Evolutionary conservation across 2,113 vertebrate genomes (phyloP), one percentile per base, ranked within the genome.

Genomic region (Fukomys damarensis): DNA sequence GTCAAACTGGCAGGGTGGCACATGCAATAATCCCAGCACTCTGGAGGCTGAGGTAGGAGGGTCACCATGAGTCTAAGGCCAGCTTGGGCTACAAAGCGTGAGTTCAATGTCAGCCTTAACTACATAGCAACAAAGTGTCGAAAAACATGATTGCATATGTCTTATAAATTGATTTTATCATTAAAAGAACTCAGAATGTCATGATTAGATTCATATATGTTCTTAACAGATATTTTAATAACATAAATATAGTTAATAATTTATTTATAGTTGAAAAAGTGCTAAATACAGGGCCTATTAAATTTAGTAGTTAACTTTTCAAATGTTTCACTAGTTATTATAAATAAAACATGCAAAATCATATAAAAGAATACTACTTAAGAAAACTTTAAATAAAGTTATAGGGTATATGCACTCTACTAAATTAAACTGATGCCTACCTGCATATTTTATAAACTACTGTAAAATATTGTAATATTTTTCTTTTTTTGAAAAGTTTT

Each of bases 241-340:
- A 94, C 11, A 92, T 96, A 98, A 97, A 98, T 97, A n/a, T 91
- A 97, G 94, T 30, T 91, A 89, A 97, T 94, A 49, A 38, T 96
- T 97, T 80, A 17, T 41, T 96, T 94, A 63, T 97, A 97, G 97
- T n/a, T 80, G 13, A 97, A 97, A 89, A 97, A 96, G 80, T 43
- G 61, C 28, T 82, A 96, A 83, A 1, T 61, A 82, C 6, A 74
- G 30, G 84, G 35, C 35, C 89, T 96, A 76, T 38, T 43, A 89
- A 72, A 13, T 68, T 82, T 65, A 77, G 14, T 92, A 96, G 97
- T 97, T 65, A 97, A 65, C 70, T 91, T 97, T 95, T 77, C 72
- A 88, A 93, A 92, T 91, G 32, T 72, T 96, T 72, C 4, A 70
- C 14, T 70, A 0, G 87, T 98, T 95, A 95, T 95, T 74, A 93